Conservation (phyloP, 2,797 vertebrate genomes). For the Xenopus petersii region DNA sequence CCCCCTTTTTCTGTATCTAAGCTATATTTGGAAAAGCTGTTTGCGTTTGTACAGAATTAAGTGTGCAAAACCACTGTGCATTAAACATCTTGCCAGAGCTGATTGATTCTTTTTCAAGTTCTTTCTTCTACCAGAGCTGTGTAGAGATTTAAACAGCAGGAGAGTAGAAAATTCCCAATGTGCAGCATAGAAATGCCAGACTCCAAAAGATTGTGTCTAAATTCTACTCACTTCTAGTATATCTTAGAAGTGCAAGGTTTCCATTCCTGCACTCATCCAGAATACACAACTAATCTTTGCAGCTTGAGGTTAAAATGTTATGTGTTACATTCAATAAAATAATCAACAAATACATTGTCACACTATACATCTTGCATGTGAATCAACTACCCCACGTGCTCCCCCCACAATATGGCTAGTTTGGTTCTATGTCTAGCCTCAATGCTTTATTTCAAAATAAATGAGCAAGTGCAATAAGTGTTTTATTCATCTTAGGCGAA, state of each 20-base stretch:
- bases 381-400: background rate
- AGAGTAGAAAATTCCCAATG: conserved; percentile 22
- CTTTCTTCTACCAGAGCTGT: conserved; percentile 14
- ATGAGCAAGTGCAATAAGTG: conserved; percentile 23
- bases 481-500: conserved; percentile 21
- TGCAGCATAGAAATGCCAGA: conserved; percentile 25
- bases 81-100: conserved; percentile 16
- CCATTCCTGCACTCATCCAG: background rate
- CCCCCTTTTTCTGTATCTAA: background rate
- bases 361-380: no score
- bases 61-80: conserved; percentile 21
- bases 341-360: no score
- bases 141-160: conserved; percentile 35
- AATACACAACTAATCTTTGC: no score
- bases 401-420: background rate
- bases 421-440: background rate
- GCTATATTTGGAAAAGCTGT: conserved; percentile 9
- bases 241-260: conserved; percentile 6
- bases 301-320: no score
- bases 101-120: conserved; percentile 20
- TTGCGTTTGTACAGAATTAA: conserved; percentile 24
- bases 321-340: no score
- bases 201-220: conserved; percentile 7
- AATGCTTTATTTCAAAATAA: conserved; percentile 19
- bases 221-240: conserved; percentile 9